Evolutionary conservation across 1,140 invertebrate genomes (phyloP).

Genomic region (Sesamia nonagrioides): DNA sequence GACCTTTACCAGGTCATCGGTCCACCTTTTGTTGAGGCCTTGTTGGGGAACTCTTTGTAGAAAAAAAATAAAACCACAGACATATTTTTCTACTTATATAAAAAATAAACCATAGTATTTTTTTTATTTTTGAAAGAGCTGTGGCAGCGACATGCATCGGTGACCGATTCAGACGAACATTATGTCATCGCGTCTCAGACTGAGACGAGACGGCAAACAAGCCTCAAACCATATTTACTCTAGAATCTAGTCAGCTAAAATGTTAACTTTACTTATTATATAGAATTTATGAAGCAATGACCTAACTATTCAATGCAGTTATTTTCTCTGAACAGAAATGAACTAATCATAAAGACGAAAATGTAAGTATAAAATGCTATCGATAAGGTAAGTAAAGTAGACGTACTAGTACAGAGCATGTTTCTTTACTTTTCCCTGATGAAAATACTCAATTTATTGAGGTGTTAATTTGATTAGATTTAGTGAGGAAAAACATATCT

Average conservation of each 20-base stretch:
- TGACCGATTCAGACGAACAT: slow-evolving; percentile 62
- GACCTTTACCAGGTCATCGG: no score
- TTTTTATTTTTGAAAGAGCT: neutral
- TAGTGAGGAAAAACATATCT: no score
- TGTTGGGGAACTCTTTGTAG: no score
- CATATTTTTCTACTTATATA: neutral
- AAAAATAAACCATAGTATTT: neutral
- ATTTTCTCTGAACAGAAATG: neutral
- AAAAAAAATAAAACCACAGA: no score
- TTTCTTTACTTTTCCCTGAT: no score
- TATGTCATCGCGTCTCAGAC: slow-evolving; percentile 76
- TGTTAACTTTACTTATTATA: neutral
- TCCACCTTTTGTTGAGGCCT: no score
- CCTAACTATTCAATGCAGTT: neutral
- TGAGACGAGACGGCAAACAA: slow-evolving; percentile 53
- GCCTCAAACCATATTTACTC: slow-evolving; percentile 57
- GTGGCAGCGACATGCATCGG: slow-evolving; percentile 48
- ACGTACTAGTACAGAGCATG: no score
- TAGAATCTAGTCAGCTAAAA: slow-evolving; percentile 18
- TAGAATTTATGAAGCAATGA: neutral
- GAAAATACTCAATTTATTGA: no score
- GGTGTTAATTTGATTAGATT: no score
- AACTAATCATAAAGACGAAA: neutral
- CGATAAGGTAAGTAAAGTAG: no score
- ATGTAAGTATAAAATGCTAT: neutral